Percentiles rank a stretch among this genome's conserved stretches.
Conservation (phyloP, 2,113 vertebrate genomes). For the Panurus biarmicus region DNA sequence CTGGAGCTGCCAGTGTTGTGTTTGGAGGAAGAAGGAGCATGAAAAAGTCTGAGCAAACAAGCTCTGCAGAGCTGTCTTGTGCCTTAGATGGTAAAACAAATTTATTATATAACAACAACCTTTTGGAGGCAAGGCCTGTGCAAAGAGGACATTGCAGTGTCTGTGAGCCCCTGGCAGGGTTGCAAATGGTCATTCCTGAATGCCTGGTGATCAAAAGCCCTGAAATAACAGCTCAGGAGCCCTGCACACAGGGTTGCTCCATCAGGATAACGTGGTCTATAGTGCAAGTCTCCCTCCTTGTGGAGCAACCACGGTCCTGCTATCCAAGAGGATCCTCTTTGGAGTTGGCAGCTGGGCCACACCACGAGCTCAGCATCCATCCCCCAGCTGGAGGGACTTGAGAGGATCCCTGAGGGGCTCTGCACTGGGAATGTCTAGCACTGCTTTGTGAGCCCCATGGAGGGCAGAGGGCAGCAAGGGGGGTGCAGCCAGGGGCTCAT, state of each 20-base stretch:
- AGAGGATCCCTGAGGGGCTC: not conserved
- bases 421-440: not conserved
- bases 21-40: slow-evolving; percentile 28
- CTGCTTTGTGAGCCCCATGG: not conserved
- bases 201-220: not conserved
- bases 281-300: not conserved
- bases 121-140: not conserved
- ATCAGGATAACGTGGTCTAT: not conserved
- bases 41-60: slow-evolving; percentile 53
- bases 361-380: not conserved
- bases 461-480: not conserved
- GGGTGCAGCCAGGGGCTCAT: not conserved
- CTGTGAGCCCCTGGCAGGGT: not conserved
- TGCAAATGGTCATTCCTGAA: not conserved
- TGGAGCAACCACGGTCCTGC: not conserved
- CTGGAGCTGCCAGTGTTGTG: slow-evolving; percentile 39
- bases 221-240: not conserved
- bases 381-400: not conserved
- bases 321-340: not conserved
- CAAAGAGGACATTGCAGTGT: not conserved
- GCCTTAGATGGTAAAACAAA: slow-evolving; percentile 11
- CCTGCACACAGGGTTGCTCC: not conserved
- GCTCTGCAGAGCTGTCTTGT: not conserved
- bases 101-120: slow-evolving; percentile 23
- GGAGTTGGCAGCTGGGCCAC: not conserved